These are phyloP conservation scores for Megaleporinus macrocephalus DNA, from an alignment of 2,113 vertebrate genomes.

Conservation along the genomic window DNA sequence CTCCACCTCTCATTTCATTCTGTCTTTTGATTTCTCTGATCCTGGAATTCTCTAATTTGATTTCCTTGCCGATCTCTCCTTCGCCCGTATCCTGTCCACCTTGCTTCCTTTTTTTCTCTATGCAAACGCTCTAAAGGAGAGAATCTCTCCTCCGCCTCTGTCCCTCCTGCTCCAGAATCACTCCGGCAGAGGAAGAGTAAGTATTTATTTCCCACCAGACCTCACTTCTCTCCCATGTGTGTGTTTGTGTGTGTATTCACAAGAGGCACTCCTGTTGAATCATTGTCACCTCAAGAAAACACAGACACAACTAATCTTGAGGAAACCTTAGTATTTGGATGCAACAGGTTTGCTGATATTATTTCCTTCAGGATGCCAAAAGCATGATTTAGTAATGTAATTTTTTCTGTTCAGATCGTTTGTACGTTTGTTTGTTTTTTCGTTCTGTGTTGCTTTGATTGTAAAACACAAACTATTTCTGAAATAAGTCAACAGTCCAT, in stretches of 20 bases:
- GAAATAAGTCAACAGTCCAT: neutral
- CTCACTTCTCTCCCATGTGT: slow-evolving; percentile 19
- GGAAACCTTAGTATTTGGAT: neutral
- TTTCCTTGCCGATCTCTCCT: neutral
- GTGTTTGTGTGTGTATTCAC: slow-evolving; percentile 34
- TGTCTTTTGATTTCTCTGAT: slow-evolving; percentile 8
- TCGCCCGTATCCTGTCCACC: slow-evolving; percentile 11
- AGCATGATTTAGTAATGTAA: no score
- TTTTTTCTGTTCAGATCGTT: no score
- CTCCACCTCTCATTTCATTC: slow-evolving; percentile 13
- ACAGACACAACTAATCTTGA: neutral
- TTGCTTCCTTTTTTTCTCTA: slow-evolving; percentile 31
- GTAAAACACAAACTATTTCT: neutral
- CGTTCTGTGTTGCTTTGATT: neutral
- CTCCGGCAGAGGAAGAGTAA: slow-evolving; percentile 89
- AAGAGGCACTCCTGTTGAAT: neutral
- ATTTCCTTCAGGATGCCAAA: no score
- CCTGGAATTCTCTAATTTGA: neutral
- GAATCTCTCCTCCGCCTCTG: slow-evolving; percentile 63
- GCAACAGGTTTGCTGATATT: no score
- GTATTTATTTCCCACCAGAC: slow-evolving; percentile 66
- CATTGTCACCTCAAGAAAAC: neutral
- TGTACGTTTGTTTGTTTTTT: neutral
- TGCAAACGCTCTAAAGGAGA: slow-evolving; percentile 59
- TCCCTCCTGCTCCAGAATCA: slow-evolving; percentile 75